Evolutionary conservation across 2,113 vertebrate species (phyloP).

Genomic region (Proterorhinus semilunaris): DNA sequence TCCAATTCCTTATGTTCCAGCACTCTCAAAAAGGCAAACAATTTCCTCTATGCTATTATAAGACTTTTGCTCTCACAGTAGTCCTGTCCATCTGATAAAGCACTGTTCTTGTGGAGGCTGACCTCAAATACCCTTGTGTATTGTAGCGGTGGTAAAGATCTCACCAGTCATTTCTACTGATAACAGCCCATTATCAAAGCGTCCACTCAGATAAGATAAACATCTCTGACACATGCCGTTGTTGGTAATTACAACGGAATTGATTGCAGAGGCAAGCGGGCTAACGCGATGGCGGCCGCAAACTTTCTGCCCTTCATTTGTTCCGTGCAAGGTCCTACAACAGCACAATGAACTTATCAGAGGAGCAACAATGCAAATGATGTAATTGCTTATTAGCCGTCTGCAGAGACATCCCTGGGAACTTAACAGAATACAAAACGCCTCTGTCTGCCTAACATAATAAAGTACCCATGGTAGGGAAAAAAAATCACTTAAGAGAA

Average conservation of each 20-base stretch:
- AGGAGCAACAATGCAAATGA: not conserved
- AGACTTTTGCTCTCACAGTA: constrained; percentile 30
- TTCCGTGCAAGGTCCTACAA: constrained; percentile 5
- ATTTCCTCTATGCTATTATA: not conserved
- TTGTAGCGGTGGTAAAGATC: constrained; percentile 64
- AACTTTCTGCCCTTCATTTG: constrained; percentile 56
- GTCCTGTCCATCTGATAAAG: constrained; percentile 31
- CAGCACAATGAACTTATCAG: constrained; percentile 26
- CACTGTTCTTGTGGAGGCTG: constrained; percentile 37
- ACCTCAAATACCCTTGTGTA: constrained; percentile 64
- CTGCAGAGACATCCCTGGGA: not conserved
- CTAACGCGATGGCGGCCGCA: constrained; percentile 15
- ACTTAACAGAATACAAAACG: not conserved
- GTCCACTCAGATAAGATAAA: constrained; percentile 66
- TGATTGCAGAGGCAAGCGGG: constrained; percentile 55
- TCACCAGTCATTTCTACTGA: constrained; percentile 58
- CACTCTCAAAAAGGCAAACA: not conserved
- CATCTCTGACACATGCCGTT: constrained; percentile 61
- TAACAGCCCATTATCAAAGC: constrained; percentile 68
- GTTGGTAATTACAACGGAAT: constrained; percentile 69
- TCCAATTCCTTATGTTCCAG: not conserved
- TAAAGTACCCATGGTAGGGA: not conserved
- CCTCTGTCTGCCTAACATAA: no score
- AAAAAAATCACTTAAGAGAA: no score
- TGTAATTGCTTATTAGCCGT: constrained; percentile 28